Conservation (phyloP, 2,113 vertebrate genomes). For the Micronisus gabar region DNA sequence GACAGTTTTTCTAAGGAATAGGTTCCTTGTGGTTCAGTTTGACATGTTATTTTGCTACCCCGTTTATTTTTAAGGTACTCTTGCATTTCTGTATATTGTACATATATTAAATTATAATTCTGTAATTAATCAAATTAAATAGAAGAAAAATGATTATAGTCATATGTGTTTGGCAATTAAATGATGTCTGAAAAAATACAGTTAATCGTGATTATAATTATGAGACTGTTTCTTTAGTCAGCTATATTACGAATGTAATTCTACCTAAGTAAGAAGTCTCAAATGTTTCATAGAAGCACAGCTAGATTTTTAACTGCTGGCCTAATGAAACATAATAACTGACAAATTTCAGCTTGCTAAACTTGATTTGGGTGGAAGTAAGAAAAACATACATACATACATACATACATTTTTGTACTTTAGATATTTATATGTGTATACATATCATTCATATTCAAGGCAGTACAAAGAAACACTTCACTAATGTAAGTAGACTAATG, state of each 20-base stretch:
- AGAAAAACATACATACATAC: neutral
- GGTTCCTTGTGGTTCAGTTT: neutral
- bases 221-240: neutral
- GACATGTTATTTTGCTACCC: neutral
- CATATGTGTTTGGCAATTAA: conserved; percentile 18
- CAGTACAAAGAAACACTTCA: neutral
- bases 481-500: neutral
- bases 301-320: neutral
- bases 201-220: neutral
- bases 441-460: neutral
- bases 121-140: neutral
- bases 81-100: neutral
- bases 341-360: conserved; percentile 14
- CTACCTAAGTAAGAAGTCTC: neutral
- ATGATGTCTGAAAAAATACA: neutral
- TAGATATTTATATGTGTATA: neutral
- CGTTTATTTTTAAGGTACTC: neutral
- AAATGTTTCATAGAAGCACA: neutral
- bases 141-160: neutral
- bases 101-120: neutral
- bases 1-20: neutral
- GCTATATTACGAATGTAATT: neutral
- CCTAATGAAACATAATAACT: neutral
- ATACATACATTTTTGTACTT: neutral
- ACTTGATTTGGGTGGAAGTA: neutral